These are phyloP conservation scores for Dasypogon diadema DNA, from an alignment of 2,888 invertebrate genomes.

Conservation along the genomic window DNA sequence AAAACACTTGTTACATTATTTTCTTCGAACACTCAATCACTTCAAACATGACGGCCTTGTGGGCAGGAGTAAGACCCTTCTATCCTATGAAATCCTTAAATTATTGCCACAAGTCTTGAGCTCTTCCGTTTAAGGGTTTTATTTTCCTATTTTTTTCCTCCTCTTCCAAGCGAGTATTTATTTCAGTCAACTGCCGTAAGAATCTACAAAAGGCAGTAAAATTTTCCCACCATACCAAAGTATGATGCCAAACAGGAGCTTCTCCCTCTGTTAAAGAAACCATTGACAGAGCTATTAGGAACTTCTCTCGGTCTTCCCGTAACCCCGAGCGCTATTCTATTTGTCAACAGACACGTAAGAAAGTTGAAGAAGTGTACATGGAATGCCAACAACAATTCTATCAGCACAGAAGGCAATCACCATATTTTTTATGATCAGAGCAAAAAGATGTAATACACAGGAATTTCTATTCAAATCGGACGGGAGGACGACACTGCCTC, in stretches of 20 bases:
- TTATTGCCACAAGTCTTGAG: constrained; percentile 7
- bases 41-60: neutral
- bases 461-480: constrained; percentile 4
- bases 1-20: constrained; percentile 16
- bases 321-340: constrained; percentile 14
- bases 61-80: neutral
- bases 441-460: neutral
- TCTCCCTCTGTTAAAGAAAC: neutral
- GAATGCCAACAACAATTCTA: neutral
- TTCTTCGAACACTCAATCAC: neutral
- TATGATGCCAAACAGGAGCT: neutral
- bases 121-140: neutral
- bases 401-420: constrained; percentile 16
- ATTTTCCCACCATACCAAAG: constrained; percentile 1
- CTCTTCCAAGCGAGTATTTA: neutral
- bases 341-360: constrained; percentile 22
- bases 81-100: neutral
- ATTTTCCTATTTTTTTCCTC: neutral
- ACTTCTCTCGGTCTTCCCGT: neutral
- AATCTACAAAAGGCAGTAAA: constrained; percentile 6
- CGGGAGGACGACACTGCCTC: neutral
- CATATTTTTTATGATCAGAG: constrained; percentile 3
- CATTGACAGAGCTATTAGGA: constrained; percentile 19
- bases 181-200: neutral
- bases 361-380: neutral